These are phyloP conservation scores for Scaptomyza tumidula DNA, from an alignment of 2,888 invertebrate genomes.

Conservation along the genomic window DNA sequence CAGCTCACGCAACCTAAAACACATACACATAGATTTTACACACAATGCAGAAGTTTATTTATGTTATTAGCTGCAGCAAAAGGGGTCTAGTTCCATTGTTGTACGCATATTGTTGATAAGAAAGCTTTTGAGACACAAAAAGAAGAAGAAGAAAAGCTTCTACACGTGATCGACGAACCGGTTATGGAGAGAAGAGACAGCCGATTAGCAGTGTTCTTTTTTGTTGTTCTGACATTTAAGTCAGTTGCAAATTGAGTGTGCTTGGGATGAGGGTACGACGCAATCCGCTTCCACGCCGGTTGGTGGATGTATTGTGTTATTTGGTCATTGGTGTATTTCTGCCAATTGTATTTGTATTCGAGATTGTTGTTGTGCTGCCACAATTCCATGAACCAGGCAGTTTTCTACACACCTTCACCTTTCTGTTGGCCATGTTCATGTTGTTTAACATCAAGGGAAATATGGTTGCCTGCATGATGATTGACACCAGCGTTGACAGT, in stretches of 20 bases:
- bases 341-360: slow-evolving; percentile 82
- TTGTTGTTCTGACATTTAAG: not conserved
- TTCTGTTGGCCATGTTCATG: slow-evolving; percentile 88
- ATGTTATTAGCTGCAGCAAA: slow-evolving; percentile 3
- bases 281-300: slow-evolving; percentile 63
- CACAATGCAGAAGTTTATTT: not conserved
- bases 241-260: slow-evolving; percentile 21
- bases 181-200: slow-evolving; percentile 20
- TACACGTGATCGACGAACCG: slow-evolving; percentile 45
- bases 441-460: slow-evolving; percentile 92
- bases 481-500: slow-evolving; percentile 90
- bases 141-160: slow-evolving; percentile 21
- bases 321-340: slow-evolving; percentile 79
- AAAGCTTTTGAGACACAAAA: slow-evolving; percentile 26
- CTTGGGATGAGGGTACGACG: slow-evolving; percentile 57
- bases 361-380: slow-evolving; percentile 90
- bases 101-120: slow-evolving; percentile 23
- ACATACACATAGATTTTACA: not conserved
- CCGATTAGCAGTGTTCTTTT: not conserved
- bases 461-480: slow-evolving; percentile 90
- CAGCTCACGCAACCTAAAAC: not conserved
- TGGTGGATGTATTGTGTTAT: slow-evolving; percentile 78
- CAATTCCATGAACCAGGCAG: slow-evolving; percentile 87
- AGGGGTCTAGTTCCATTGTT: not conserved
- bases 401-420: slow-evolving; percentile 86